Base-by-base conservation (phyloP, 2,113 vertebrate species). In the Aleadryas rufinucha region DNA sequence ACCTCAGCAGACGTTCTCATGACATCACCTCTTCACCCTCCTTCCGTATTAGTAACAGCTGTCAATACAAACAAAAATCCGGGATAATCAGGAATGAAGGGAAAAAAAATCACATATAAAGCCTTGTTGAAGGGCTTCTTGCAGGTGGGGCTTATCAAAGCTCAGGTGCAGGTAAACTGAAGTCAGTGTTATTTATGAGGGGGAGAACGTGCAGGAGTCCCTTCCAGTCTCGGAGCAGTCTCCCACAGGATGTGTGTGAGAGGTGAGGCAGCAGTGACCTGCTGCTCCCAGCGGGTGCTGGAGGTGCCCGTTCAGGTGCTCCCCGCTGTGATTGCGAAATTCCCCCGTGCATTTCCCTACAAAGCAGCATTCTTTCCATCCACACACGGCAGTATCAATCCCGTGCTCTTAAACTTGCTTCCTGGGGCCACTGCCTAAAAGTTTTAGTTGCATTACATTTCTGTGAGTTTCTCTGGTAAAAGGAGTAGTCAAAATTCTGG, bases 331-430 rank as follows among this genome's bases (percentile, higher is more conserved):
- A 54, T 98, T 98, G 49, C 98, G 98, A 56, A 98, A 96, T 78
- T 98, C 97, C 95, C 97, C 97, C 96, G 68, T 97, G 82, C 80
- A 72, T 65, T 65, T 92, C 44, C 98, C 98, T 70, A 53, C 97
- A 93, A 97, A 98, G 80, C 47, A 54, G 82, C 98, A 98, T 10
- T 97, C 97, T 47, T 92, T 92, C 98, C 98, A 97, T 86, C 98
- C 97, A 71, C 97, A 69, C 96, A 97, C 4, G 79, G 54, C 80
- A 98, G 93, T 85, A 98, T 72, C 61, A 98, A 87, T 31, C 93
- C 95, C 26, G 94, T 14, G 0, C 76, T 95, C 72, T 97, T 87
- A 33, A 77, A 97, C 66, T 95, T 98, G 10, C 97, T 98, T 83
- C 89, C 57, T 35, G 86, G 56, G 16, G 97, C 95, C 98, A 98